A percentile compares a stretch with the other conserved stretches of the same genome.
phyloP scores from a whole-genome alignment of 2,888 invertebrate genomes.

The Dusona sp. region DNA sequence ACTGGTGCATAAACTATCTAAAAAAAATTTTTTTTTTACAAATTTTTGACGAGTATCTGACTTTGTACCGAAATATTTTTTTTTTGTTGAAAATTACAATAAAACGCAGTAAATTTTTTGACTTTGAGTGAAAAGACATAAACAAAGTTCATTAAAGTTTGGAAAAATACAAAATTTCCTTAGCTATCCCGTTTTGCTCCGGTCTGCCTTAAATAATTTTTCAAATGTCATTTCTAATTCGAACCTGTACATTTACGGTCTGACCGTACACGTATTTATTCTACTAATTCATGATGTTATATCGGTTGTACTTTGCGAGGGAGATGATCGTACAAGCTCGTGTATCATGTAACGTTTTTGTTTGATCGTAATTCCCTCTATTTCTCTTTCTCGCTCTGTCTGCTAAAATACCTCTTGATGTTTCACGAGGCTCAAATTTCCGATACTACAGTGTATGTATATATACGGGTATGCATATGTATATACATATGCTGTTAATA shows the following conservation, averaged over 20 bases:
- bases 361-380: constrained; percentile 71
- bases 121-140: too few species aligned
- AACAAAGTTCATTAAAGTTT: too few species aligned
- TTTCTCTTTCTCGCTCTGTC: constrained; percentile 66
- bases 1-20: too few species aligned
- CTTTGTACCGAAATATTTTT: too few species aligned
- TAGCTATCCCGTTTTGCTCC: too few species aligned
- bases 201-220: constrained; percentile 53
- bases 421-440: constrained; percentile 56
- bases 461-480: constrained; percentile 1
- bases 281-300: constrained; percentile 43
- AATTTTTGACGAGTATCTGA: too few species aligned
- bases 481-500: constrained; percentile 36
- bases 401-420: constrained; percentile 55
- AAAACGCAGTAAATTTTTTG: too few species aligned
- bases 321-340: constrained; percentile 56
- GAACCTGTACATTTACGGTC: constrained; percentile 34
- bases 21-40: too few species aligned
- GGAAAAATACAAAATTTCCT: too few species aligned
- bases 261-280: constrained; percentile 43
- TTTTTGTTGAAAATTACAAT: too few species aligned
- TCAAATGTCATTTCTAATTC: constrained; percentile 49
- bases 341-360: constrained; percentile 68
- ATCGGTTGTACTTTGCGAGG: constrained; percentile 38
- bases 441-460: constrained; percentile 8